Base-by-base conservation (phyloP, 2,797 vertebrate species). In the Leuciscus waleckii region DNA sequence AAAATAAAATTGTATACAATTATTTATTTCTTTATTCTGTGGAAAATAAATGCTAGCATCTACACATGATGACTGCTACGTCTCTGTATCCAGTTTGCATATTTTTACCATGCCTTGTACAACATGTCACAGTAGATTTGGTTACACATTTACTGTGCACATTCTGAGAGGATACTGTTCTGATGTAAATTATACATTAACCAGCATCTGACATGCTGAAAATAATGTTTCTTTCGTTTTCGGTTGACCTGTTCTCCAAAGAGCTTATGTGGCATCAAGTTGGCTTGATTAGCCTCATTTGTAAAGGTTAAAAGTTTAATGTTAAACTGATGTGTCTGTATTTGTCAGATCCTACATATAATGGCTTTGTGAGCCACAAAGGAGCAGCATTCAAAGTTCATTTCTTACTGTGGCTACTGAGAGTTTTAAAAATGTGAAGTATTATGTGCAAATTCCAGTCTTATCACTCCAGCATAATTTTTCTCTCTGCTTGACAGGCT, bases 361-460 rank as follows among this genome's bases (percentile, higher is more conserved):
- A n/a, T n/a, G 9, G 26, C 8, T 63, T 46, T n/a, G 70, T 43
- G 43, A 43, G 43, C 63, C 21, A 65, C 26, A 63, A 49, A 74
- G 43, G 8, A 29, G 23, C 74, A 76, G 35, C 29, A 35, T 29
- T 56, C 46, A 11, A 43, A 26, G 37, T 70, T 46, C 7, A 8
- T 70, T 68, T 8, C 43, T 63, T 74, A 29, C n/a, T 23, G 23
- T 56, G 39, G 58, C 39, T 5, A 21, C 70, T 65, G 23, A 71
- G 29, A 32, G 71, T 61, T 87, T 76, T 63, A 54, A 19, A 65
- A 35, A n/a, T 21, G 6, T 68, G 13, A 58, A 39, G 77, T 77
- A 51, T 37, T 43, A 19, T 82, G 61, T 43, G n/a, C n/a, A 56
- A 79, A 89, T 88, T 88, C 85, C 86, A 82, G 14, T 56, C 76